Evolutionary conservation across 2,797 vertebrate genomes (phyloP).

Genomic region (Champsocephalus gunnari): DNA sequence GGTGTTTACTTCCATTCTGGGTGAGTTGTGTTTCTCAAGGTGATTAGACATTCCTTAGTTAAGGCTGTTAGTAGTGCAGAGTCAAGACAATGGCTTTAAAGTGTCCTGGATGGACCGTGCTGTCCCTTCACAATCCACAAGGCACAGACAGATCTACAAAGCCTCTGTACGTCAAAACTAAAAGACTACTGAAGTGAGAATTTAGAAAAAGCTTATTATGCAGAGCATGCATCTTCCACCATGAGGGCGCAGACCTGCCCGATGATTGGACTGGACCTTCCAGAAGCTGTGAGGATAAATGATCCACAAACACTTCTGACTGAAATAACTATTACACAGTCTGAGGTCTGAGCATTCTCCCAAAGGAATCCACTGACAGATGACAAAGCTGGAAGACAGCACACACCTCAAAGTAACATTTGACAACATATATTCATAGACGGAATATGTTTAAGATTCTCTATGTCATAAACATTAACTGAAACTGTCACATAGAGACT

Average conservation of each 20-base stretch:
- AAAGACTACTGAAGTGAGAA: neutral
- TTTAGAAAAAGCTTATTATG: neutral
- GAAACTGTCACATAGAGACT: neutral
- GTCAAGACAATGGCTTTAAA: conserved; percentile 23
- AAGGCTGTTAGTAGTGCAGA: conserved; percentile 11
- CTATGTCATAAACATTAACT: neutral
- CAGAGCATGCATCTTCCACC: neutral
- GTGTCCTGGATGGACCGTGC: conserved; percentile 9
- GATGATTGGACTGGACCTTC: neutral
- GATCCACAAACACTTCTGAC: neutral
- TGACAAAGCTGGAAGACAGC: neutral
- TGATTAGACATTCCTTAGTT: conserved; percentile 6
- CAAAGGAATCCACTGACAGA: conserved; percentile 16
- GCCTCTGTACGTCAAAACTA: neutral
- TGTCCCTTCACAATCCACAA: conserved; percentile 28
- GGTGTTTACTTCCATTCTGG: conserved; percentile 13
- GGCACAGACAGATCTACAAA: conserved; percentile 26
- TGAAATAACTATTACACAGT: conserved; percentile 9
- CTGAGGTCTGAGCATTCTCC: conserved; percentile 26
- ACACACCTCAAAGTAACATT: conserved; percentile 16
- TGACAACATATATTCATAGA: neutral
- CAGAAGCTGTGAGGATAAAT: neutral
- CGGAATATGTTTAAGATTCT: neutral
- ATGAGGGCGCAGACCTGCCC: neutral
- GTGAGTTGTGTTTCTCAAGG: conserved; percentile 4